Conservation (phyloP, 2,888 invertebrate genomes). For the Enchytraeus crypticus region DNA sequence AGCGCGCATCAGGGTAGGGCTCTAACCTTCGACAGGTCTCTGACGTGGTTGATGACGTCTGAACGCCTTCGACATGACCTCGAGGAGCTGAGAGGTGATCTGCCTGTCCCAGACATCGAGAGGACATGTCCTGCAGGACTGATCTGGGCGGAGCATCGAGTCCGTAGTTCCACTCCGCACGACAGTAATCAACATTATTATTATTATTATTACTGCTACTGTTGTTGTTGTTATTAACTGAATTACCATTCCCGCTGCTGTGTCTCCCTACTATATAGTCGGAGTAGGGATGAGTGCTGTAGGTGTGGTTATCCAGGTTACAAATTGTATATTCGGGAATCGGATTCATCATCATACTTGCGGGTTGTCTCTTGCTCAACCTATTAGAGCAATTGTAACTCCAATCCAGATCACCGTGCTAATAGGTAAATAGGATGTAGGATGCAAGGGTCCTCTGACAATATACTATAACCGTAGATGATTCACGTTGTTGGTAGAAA, state of each 20-base stretch:
- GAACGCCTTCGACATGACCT: not conserved
- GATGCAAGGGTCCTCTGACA: too few relatives aligned
- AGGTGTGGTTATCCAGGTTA: conserved; percentile 44
- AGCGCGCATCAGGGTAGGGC: not conserved
- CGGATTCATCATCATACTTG: conserved; percentile 39
- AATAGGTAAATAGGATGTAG: too few relatives aligned
- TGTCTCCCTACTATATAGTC: not conserved
- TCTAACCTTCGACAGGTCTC: not conserved
- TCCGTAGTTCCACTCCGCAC: not conserved
- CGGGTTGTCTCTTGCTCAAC: too few relatives aligned
- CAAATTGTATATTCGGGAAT: conserved; percentile 44
- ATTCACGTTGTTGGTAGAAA: too few relatives aligned
- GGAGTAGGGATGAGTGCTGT: conserved; percentile 33
- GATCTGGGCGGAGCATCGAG: not conserved
- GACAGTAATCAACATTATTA: not conserved
- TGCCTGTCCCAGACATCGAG: not conserved
- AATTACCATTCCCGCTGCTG: not conserved
- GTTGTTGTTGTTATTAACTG: not conserved
- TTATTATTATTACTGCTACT: not conserved
- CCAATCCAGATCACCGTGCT: too few relatives aligned
- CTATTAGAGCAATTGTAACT: too few relatives aligned
- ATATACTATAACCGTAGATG: too few relatives aligned
- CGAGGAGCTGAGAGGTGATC: not conserved
- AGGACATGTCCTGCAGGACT: not conserved
- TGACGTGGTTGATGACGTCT: not conserved